phyloP scores from a whole-genome alignment of 2,888 invertebrate species.

The Drosophila diplacantha region DNA sequence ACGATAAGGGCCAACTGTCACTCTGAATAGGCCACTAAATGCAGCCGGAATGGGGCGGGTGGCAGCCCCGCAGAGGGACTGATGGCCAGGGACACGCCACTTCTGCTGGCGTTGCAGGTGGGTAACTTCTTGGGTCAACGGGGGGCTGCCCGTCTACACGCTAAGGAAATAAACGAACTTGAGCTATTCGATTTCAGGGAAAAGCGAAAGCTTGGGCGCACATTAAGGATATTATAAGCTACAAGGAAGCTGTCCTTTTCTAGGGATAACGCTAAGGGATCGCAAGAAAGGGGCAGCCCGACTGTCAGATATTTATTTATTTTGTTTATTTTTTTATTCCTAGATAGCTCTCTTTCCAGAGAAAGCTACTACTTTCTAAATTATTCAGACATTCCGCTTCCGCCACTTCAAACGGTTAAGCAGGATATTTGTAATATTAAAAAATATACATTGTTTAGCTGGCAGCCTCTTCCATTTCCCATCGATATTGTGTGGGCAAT shows the following conservation, averaged over 20 bases:
- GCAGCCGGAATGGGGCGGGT: slow-evolving; percentile 33
- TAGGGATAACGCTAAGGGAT: background rate
- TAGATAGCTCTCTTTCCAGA: no score
- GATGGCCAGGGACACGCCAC: slow-evolving; percentile 2
- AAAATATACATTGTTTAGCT: no score
- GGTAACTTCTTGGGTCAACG: slow-evolving; percentile 2
- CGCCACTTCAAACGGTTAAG: background rate
- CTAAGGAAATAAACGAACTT: background rate
- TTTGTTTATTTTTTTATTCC: no score
- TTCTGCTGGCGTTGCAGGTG: slow-evolving; percentile 2
- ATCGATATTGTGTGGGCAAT: background rate
- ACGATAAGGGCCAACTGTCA: slow-evolving; percentile 63
- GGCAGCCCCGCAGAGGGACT: background rate
- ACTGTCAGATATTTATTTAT: background rate
- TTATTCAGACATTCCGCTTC: background rate
- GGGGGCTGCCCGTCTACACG: background rate
- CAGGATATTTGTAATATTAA: background rate
- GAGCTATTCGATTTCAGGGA: background rate
- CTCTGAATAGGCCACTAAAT: slow-evolving; percentile 63
- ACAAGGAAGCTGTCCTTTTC: no score
- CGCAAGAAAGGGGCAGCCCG: background rate
- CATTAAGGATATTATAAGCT: background rate
- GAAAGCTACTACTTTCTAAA: background rate
- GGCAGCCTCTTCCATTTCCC: background rate
- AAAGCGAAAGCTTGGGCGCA: no score